Evolutionary conservation across 1,140 invertebrate genomes (phyloP).

Genomic region (Acromyrmex echinatior): DNA sequence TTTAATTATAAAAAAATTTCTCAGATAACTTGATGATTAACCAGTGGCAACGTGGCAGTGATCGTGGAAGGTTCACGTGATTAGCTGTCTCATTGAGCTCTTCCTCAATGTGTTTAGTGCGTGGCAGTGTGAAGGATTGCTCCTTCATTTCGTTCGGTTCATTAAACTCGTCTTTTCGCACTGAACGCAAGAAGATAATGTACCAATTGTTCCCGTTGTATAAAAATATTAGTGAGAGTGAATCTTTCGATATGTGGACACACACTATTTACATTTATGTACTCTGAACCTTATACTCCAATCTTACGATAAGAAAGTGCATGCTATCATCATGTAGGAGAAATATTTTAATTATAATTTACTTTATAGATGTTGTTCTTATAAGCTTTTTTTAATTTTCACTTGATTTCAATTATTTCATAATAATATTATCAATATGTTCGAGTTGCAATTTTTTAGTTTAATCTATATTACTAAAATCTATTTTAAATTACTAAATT

Average conservation of each 20-base stretch:
- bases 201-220: neutral
- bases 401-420: neutral
- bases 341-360: slow-evolving; percentile 1
- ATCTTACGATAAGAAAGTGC: neutral
- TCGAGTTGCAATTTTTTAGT: neutral
- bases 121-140: neutral
- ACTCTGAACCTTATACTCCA: neutral
- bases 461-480: neutral
- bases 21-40: slow-evolving; percentile 28
- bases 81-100: slow-evolving; percentile 20
- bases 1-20: neutral
- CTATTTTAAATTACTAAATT: slow-evolving; percentile 19
- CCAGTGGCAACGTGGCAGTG: slow-evolving; percentile 45
- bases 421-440: neutral
- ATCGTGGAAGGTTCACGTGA: slow-evolving; percentile 45
- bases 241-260: neutral
- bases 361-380: neutral
- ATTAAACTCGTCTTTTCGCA: slow-evolving; percentile 18
- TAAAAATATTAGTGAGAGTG: neutral
- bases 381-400: neutral
- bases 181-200: neutral
- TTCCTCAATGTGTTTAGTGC: slow-evolving; percentile 29
- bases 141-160: neutral
- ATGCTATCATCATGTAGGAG: neutral
- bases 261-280: neutral